Base-by-base conservation (phyloP, 2,797 vertebrate genomes). In the Enteromius fasciolatus region DNA sequence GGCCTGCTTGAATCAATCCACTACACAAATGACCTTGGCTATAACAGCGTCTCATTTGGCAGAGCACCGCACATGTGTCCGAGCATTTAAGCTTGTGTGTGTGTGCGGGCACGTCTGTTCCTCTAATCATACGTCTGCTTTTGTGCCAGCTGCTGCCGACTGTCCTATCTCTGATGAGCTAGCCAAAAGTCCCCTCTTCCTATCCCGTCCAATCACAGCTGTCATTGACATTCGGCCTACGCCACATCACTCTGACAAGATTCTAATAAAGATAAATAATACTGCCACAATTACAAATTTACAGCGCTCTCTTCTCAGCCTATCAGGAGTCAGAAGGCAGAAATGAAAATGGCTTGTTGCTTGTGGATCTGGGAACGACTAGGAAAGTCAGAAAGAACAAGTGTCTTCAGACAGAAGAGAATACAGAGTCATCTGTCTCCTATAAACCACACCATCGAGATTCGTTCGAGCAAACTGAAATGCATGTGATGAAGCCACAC, bases 181-280 rank as follows among this genome's bases (percentile, higher is more conserved):
- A 81, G 77, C 66, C 81, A 74, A 52, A 85, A 83, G 77, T 84
- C 78, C 68, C 61, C 64, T 79, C 61, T 83, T 61, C 64, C 75
- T 81, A 68, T 81, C 64, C 67, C 61, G 12, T 73, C 87, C 85
- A 83, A 85, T 86, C 83, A 79, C 83, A 82, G 87, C 79, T 87
- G 85, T 85, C 89, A 91, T 89, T 92, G 91, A 93, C 90, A 92
- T 92, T 92, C 91, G 87, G 83, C 90, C 90, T 86, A 89, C 87
- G 46, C 88, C 90, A 80, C 80, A 91, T 93, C 92, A 92, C 89
- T 89, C 88, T 93, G 93, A 94, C 93, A 92, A 90, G 93, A 93
- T 92, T 88, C 91, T 94, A 94, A 95, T 94, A 95, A 94, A 93
- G 94, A 94, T 93, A 93, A 94, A 95, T 94, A 94, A 93, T 92